These are phyloP conservation scores for Pycnomerus fuliginosus DNA, from an alignment of 2,888 invertebrate species.

Conservation along the genomic window DNA sequence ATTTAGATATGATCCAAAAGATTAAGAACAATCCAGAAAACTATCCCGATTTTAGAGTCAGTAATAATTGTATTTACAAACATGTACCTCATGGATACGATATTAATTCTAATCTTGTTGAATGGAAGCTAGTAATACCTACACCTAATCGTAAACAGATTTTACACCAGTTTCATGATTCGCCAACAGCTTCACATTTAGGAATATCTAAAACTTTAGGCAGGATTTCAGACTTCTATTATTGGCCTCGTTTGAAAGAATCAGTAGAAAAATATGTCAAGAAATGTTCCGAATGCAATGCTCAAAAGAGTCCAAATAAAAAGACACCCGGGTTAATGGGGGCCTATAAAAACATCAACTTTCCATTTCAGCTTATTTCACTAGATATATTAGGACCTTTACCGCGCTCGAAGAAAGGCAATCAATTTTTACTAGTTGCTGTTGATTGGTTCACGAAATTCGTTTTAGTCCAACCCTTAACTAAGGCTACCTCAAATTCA, in stretches of 20 bases:
- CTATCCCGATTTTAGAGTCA: too few species aligned
- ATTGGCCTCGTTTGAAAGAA: constrained; percentile 13
- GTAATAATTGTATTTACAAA: too few species aligned
- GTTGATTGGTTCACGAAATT: constrained; percentile 24
- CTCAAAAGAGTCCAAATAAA: constrained; percentile 14
- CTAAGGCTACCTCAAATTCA: constrained; percentile 10
- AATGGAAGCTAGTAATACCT: too few species aligned
- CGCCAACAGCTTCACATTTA: constrained; percentile 25
- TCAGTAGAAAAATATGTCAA: constrained; percentile 17
- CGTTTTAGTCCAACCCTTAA: constrained; percentile 13
- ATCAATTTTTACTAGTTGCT: constrained; percentile 20
- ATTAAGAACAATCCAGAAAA: too few species aligned
- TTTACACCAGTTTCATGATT: too few species aligned
- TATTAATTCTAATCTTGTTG: too few species aligned
- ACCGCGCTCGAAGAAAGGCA: constrained; percentile 1
- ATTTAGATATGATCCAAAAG: too few species aligned
- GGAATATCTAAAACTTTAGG: constrained; percentile 21
- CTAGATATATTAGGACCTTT: constrained; percentile 1
- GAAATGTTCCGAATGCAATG: constrained; percentile 11
- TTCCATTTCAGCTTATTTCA: constrained; percentile 3
- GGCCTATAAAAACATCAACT: not conserved
- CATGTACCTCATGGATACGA: too few species aligned
- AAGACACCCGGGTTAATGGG: constrained; percentile 8
- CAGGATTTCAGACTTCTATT: constrained; percentile 8
- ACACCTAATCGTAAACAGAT: too few species aligned